Conservation (phyloP, 2,797 vertebrate genomes). For the Coilia nasus region DNA sequence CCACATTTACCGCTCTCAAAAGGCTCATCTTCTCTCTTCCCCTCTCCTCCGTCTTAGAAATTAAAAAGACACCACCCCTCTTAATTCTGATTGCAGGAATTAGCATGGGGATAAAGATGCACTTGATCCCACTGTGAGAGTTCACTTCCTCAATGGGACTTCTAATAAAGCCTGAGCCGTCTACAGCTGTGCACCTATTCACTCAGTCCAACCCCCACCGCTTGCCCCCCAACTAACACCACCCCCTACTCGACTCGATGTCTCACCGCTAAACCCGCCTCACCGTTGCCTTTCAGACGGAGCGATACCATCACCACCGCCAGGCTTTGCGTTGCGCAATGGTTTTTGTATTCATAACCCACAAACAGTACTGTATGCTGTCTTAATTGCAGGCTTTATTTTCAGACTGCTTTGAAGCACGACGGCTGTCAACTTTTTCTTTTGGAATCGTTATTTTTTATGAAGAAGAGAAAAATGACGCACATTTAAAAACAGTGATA, state of each 20-base stretch:
- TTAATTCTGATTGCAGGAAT: constrained; percentile 56
- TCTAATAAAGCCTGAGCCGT: constrained; percentile 41
- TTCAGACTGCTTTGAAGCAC: not conserved
- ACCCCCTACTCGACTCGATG: not conserved
- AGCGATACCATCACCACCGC: not conserved
- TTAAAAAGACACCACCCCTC: constrained; percentile 40
- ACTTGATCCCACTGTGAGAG: constrained; percentile 52
- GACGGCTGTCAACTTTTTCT: constrained; percentile 13
- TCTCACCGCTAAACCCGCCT: not conserved
- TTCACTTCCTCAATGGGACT: constrained; percentile 58
- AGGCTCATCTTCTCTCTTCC: constrained; percentile 10
- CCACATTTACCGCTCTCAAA: constrained; percentile 12
- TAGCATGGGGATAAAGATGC: constrained; percentile 53
- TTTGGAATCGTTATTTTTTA: constrained; percentile 7
- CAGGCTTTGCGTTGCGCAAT: no score
- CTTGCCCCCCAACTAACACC: no score
- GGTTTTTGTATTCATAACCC: not conserved
- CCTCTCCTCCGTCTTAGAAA: constrained; percentile 37
- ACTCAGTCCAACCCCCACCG: not conserved
- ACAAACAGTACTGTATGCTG: not conserved
- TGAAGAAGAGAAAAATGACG: not conserved
- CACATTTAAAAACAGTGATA: not conserved
- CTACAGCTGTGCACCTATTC: constrained; percentile 15
- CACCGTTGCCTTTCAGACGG: not conserved
- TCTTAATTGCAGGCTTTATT: constrained; percentile 14